These are phyloP conservation scores for Lacerta viridis DNA, from an alignment of 2,797 vertebrate species.

Conservation along the genomic window DNA sequence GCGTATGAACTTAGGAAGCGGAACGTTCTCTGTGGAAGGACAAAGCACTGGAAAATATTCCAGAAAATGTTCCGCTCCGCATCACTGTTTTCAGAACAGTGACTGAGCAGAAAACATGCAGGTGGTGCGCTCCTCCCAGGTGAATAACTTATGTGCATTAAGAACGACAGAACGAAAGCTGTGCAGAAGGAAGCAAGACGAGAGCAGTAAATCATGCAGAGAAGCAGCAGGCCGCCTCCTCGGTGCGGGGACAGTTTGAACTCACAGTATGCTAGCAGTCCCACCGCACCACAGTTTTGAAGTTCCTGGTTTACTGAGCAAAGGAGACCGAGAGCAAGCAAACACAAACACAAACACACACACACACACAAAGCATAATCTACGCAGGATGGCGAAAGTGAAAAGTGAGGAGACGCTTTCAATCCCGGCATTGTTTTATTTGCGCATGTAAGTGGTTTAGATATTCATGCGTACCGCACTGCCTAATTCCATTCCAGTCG, in stretches of 20 bases:
- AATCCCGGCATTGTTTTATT: not conserved
- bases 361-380: not conserved
- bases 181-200: not conserved
- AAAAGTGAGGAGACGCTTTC: not conserved
- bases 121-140: not conserved
- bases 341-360: not conserved
- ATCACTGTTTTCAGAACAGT: not conserved
- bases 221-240: not conserved
- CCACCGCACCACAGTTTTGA: not conserved
- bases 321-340: not conserved
- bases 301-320: not conserved
- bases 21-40: too few relatives aligned
- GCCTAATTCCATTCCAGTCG: slow-evolving; percentile 43
- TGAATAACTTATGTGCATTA: not conserved
- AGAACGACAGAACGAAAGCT: not conserved
- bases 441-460: slow-evolving; percentile 34
- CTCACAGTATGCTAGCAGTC: not conserved
- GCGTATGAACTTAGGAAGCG: too few relatives aligned
- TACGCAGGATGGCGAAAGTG: not conserved
- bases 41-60: too few relatives aligned
- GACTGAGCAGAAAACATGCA: not conserved
- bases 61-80: too few relatives aligned
- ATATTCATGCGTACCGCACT: not conserved
- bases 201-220: not conserved
- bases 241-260: not conserved